Evolutionary conservation across 1,140 invertebrate species (phyloP).

Genomic region (Tetragonula clypearis): DNA sequence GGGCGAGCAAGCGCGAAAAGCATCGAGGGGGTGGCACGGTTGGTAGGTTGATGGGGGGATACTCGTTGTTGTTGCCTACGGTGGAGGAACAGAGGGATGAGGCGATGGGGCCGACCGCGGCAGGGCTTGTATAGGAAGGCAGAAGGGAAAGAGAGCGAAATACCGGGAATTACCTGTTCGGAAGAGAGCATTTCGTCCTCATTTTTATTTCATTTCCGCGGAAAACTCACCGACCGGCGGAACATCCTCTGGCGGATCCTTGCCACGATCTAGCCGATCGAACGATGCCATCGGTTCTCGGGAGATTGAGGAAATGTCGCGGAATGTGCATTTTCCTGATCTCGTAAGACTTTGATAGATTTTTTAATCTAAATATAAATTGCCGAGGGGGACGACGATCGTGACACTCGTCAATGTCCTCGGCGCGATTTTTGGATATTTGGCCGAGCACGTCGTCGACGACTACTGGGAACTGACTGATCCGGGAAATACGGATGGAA

Average conservation of each 20-base stretch:
- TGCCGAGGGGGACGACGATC: slow-evolving; percentile 15
- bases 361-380: slow-evolving; percentile 15
- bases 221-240: slow-evolving; percentile 57
- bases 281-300: not conserved
- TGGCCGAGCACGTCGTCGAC: not conserved
- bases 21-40: slow-evolving; percentile 16
- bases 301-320: slow-evolving; percentile 39
- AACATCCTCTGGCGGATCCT: slow-evolving; percentile 32
- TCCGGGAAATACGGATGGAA: not conserved
- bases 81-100: slow-evolving; percentile 36
- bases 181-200: slow-evolving; percentile 68
- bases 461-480: too few relatives aligned
- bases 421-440: not conserved
- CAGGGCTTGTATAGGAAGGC: not conserved
- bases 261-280: not conserved
- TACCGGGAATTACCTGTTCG: slow-evolving; percentile 68
- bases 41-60: slow-evolving; percentile 35
- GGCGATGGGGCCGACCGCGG: slow-evolving; percentile 6
- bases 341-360: slow-evolving; percentile 19
- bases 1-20: slow-evolving; percentile 48
- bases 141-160: slow-evolving; percentile 47
- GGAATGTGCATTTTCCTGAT: slow-evolving; percentile 40
- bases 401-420: not conserved
- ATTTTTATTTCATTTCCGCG: slow-evolving; percentile 68
- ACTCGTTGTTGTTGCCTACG: slow-evolving; percentile 53